Percentiles rank a stretch among this genome's conserved stretches.
These are phyloP conservation scores for Mus spretus DNA, from an alignment of 2,797 vertebrate species.

Conservation along the genomic window DNA sequence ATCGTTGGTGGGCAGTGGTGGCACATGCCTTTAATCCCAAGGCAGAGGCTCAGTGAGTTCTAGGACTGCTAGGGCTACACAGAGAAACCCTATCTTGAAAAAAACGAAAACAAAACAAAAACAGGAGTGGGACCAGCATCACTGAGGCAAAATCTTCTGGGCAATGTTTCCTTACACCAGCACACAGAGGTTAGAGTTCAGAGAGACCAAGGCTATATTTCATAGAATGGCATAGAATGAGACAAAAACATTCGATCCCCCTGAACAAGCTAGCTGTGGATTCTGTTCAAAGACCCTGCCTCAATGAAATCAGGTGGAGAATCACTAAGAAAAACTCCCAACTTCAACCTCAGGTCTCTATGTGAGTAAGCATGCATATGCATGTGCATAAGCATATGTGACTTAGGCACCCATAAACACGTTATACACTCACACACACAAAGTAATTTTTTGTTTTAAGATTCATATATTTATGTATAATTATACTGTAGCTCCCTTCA, in stretches of 20 bases:
- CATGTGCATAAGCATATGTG: background rate
- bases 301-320: background rate
- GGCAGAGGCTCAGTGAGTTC: background rate
- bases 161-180: background rate
- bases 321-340: background rate
- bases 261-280: background rate
- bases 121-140: background rate
- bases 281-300: background rate
- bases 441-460: too few relatives aligned
- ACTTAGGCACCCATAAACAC: background rate
- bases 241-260: background rate
- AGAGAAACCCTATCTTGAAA: background rate
- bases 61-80: background rate
- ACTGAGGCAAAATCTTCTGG: background rate
- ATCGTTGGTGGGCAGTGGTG: background rate
- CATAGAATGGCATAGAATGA: background rate
- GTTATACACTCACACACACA: background rate
- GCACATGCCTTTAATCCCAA: background rate
- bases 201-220: background rate
- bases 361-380: background rate
- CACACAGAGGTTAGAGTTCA: background rate
- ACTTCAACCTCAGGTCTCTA: background rate
- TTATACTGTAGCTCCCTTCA: too few relatives aligned
- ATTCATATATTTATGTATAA: too few relatives aligned
- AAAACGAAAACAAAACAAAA: background rate